Base-by-base conservation (phyloP, 2,888 invertebrate species). In the Tinea trinotella region DNA sequence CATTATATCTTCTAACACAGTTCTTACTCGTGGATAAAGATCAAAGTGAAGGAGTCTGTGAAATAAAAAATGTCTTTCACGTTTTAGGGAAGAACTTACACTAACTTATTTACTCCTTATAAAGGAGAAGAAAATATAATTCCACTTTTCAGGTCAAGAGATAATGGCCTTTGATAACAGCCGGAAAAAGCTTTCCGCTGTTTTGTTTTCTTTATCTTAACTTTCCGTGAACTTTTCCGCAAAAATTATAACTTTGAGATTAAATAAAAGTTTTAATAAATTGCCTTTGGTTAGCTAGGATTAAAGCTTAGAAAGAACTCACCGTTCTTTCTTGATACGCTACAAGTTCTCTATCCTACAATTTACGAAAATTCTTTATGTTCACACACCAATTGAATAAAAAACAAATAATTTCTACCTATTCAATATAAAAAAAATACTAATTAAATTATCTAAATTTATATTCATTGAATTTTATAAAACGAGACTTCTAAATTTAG, bases 101-200 rank as follows among this genome's bases (percentile, higher is more conserved):
- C 69, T 80, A 79, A 80, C 78, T 81, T 83, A 82, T 80, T 81
- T 81, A 81, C 76, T 77, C 69, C 70, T 75, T 80, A 78, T 76
- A 76, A 78, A 72, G 71, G 72, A 72, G 76, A 80, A 78, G 81
- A 80, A 82, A 83, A 83, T 82, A 81, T 82, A 79, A 83, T 83
- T 80, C 78, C 73, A 77, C 73, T 78, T 82, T 80, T 77, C 77
- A 83, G 82, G 80, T 83, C 83, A 81, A 75, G 70, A 79, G 81
- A 81, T 84, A 84, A 83, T 82, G 78, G 79, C 71, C 76, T 82
- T 80, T 83, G 82, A 82, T 83, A 83, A 81, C 75, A 78, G 76
- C 70, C 75, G 76, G 80, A 78, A 76, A 82, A 83, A 84, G 84
- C 83, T 84, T 83, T 84, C 82, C 82, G 81, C 76, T 84, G 83